Base-by-base conservation (phyloP, 2,113 vertebrate species). In the Cardinalis cardinalis region DNA sequence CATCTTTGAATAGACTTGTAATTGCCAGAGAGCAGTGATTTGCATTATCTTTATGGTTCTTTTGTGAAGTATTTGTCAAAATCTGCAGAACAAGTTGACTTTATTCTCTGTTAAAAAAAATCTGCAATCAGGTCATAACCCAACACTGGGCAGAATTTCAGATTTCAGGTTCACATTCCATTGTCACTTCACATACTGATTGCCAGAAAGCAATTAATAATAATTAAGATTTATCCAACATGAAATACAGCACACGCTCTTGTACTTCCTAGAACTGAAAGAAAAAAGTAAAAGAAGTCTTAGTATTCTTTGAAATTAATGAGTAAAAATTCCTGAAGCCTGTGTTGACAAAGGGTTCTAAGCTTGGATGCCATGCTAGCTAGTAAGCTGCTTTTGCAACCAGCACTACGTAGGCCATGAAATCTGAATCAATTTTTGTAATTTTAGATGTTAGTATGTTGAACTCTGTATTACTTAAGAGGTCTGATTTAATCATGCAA, bases 171-270 rank as follows among this genome's bases (percentile, higher is more conserved):
- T 93, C 10, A 1, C 52, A 41, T 81, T 88, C 89, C 76, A 60
- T 79, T 71, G 60, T 55, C 88, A 77, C 41, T 85, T 73, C 24
- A 66, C 11, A 9, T 69, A 16, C 31, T 86, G 28, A 5, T 43
- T 84, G 26, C 88, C 96, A 93, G 83, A 90, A 90, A 79, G 59
- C 28, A 38, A 94, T 95, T 89, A 78, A 63, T 95, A 87, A 88
- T 90, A 88, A 96, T 93, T 76, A 73, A 75, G 36, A 63, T 83
- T 75, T 84, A 43, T 75, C 80, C 64, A n/a, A 60, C 29, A 14
- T 88, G 59, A 95, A 97, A 93, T 91, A 43, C 24, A 75, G 32
- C 19, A 20, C 28, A 25, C 2, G 5, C 17, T 90, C 18, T 43
- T 75, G 32, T 69, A 44, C 51, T 94, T 73, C 48, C 70, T 84